A percentile compares a stretch with the other conserved stretches of the same genome.
phyloP scores from a whole-genome alignment of 1,140 invertebrate species.

The Xylocopa sonorina region DNA sequence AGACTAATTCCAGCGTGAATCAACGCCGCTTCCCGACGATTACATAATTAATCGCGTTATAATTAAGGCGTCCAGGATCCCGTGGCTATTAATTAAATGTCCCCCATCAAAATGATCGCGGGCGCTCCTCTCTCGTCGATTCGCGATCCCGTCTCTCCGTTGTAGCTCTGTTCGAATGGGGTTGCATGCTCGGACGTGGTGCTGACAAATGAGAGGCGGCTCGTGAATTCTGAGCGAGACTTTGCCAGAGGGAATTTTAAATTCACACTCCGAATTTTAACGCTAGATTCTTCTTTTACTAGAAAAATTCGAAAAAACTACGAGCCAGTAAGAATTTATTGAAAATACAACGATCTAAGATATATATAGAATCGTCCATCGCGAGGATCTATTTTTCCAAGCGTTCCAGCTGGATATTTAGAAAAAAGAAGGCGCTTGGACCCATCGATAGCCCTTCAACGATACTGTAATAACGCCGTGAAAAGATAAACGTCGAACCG shows the following conservation, averaged over 20 bases:
- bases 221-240: not conserved
- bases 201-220: not conserved
- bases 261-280: too few species aligned
- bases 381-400: too few species aligned
- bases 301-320: too few species aligned
- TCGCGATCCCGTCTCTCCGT: constrained; percentile 11
- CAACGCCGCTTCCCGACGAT: constrained; percentile 58
- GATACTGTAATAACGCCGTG: not conserved
- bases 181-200: not conserved
- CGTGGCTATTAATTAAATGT: constrained; percentile 72
- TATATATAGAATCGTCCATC: too few species aligned
- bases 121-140: constrained; percentile 20
- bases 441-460: not conserved
- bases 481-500: not conserved
- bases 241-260: too few species aligned
- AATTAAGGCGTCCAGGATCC: constrained; percentile 64
- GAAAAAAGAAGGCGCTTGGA: too few species aligned
- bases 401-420: too few species aligned
- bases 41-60: constrained; percentile 75
- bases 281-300: too few species aligned
- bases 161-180: constrained; percentile 5
- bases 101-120: constrained; percentile 62
- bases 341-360: too few species aligned
- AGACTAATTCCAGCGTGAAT: constrained; percentile 26
- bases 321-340: too few species aligned